These are phyloP conservation scores for Andricus quercusramuli DNA, from an alignment of 2,888 invertebrate genomes.

Conservation along the genomic window DNA sequence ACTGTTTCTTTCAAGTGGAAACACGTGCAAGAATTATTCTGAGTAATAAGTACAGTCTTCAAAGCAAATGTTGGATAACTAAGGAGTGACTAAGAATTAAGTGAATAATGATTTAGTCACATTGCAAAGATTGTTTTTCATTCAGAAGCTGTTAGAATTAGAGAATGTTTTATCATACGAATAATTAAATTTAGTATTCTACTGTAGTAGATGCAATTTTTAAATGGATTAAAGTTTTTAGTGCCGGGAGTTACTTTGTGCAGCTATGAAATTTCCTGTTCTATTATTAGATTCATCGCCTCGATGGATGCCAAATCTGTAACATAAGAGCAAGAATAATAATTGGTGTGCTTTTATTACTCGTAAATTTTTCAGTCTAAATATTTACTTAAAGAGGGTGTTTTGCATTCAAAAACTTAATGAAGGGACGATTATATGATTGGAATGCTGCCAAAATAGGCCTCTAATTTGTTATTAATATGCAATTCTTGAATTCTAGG, in stretches of 20 bases:
- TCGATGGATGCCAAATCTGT: slow-evolving; percentile 33
- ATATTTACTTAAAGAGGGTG: not conserved
- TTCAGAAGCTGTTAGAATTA: not conserved
- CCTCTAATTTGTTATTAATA: too few species aligned
- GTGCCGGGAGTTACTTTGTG: slow-evolving; percentile 13
- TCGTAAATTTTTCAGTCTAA: not conserved
- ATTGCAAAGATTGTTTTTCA: not conserved
- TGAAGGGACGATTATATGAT: not conserved
- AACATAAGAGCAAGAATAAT: slow-evolving; percentile 9
- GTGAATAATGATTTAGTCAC: slow-evolving; percentile 9
- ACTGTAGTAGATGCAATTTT: not conserved
- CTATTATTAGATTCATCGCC: slow-evolving; percentile 33
- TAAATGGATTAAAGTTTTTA: not conserved
- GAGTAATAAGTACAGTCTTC: slow-evolving; percentile 7
- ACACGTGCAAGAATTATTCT: not conserved
- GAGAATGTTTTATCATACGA: not conserved
- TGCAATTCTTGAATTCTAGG: not conserved
- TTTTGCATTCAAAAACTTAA: not conserved
- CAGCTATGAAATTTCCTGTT: slow-evolving; percentile 22
- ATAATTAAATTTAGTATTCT: not conserved
- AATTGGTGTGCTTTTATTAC: slow-evolving; percentile 2
- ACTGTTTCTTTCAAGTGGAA: not conserved
- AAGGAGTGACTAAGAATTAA: slow-evolving; percentile 25
- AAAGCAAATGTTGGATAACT: slow-evolving; percentile 17
- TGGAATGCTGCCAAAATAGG: not conserved